Conservation (phyloP, 2,113 vertebrate species). For the Chaetorhynchus papuensis region DNA sequence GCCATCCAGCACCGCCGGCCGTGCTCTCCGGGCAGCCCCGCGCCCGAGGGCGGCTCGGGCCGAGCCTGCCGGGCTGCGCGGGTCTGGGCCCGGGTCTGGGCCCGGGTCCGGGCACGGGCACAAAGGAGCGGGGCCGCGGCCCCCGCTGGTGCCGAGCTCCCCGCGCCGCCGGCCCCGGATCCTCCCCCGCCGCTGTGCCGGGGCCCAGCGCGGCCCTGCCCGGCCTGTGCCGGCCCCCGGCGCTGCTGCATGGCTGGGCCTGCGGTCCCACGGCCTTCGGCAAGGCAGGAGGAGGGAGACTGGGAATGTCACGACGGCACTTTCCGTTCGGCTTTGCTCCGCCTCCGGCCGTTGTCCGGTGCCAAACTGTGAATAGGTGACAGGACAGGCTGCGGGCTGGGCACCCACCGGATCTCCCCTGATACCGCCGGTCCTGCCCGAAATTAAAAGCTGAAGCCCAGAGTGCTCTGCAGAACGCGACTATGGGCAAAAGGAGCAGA, state of each 20-base stretch:
- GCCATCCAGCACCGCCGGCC: background rate
- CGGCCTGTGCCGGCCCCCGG: background rate
- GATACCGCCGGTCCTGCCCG: accelerated
- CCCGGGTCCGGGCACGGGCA: no score
- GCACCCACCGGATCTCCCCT: accelerated
- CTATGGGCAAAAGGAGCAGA: background rate
- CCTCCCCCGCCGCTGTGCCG: accelerated
- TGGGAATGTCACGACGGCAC: accelerated
- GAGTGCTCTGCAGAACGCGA: background rate
- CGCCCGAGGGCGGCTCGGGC: background rate
- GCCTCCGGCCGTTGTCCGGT: background rate
- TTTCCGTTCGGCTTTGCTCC: background rate
- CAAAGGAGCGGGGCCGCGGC: background rate
- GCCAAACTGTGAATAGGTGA: accelerated
- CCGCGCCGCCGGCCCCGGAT: background rate
- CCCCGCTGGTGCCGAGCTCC: background rate
- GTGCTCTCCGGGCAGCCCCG: background rate
- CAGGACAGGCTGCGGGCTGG: accelerated
- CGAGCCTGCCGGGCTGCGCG: background rate
- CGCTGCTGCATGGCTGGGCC: background rate
- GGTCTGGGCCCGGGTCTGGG: no score
- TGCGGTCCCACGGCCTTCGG: accelerated
- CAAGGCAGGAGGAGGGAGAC: accelerated
- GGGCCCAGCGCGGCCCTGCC: background rate
- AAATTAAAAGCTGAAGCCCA: accelerated